These are phyloP conservation scores for Macaca fascicularis DNA, from an alignment of 2,113 vertebrate species.

Conservation along the genomic window DNA sequence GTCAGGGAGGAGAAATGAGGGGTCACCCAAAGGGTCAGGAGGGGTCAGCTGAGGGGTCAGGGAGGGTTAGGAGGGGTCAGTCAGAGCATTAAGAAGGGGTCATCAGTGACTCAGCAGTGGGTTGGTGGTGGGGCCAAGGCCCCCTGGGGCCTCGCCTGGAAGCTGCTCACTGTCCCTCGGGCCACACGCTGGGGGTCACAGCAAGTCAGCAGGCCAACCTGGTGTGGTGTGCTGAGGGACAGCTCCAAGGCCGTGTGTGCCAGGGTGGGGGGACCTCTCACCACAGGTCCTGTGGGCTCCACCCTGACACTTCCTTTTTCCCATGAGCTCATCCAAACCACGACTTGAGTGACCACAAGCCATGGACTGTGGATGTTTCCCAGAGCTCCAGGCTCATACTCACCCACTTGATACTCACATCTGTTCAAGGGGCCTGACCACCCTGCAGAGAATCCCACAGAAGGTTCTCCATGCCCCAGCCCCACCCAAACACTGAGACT, in stretches of 20 bases:
- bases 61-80: no score
- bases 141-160: neutral
- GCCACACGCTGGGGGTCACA: neutral
- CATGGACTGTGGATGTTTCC: neutral
- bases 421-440: neutral
- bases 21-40: neutral
- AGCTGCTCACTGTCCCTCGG: neutral
- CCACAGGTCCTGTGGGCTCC: neutral
- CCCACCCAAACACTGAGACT: no score
- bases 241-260: neutral
- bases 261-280: neutral
- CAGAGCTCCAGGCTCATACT: accelerated
- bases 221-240: neutral
- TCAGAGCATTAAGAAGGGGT: no score
- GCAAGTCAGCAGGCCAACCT: neutral
- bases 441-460: no score
- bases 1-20: no score
- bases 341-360: neutral
- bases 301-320: neutral
- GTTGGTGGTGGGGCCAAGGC: neutral
- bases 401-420: neutral
- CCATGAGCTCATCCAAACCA: no score
- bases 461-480: neutral
- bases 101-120: neutral
- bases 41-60: no score